These are phyloP conservation scores for Bombycilla garrulus DNA, from an alignment of 2,113 vertebrate species.

Conservation along the genomic window DNA sequence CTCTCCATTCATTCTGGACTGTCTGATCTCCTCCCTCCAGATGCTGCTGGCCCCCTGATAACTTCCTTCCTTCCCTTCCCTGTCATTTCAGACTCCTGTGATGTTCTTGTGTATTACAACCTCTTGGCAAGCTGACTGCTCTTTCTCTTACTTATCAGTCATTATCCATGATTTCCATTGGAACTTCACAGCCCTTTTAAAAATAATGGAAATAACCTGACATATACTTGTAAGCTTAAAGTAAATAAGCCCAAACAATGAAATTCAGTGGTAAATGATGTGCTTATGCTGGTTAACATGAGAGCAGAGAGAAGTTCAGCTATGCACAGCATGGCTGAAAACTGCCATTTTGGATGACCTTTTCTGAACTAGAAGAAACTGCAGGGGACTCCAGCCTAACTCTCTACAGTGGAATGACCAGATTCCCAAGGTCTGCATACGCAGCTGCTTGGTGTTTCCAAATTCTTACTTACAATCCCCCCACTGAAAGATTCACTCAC, in stretches of 20 bases:
- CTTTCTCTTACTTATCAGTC: constrained; percentile 26
- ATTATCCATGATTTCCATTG: constrained; percentile 6
- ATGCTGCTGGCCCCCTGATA: constrained; percentile 10
- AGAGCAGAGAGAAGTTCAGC: not conserved
- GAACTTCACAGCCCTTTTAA: constrained; percentile 11
- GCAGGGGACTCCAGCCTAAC: not conserved
- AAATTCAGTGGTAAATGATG: not conserved
- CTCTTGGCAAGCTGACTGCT: not conserved
- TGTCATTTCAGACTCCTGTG: constrained; percentile 6
- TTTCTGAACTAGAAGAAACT: not conserved
- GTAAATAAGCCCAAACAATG: constrained; percentile 18
- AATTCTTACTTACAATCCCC: not conserved
- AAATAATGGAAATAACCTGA: constrained; percentile 41
- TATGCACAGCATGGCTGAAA: not conserved
- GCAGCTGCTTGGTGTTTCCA: not conserved
- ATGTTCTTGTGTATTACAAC: constrained; percentile 17
- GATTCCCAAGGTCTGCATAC: not conserved
- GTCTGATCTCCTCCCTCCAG: constrained; percentile 36
- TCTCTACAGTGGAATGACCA: not conserved
- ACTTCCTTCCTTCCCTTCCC: constrained; percentile 37
- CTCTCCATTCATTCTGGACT: constrained; percentile 1
- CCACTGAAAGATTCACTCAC: not conserved
- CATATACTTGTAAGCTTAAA: not conserved
- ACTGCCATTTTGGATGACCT: not conserved
- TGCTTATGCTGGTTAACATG: not conserved